Evolutionary conservation across 1,140 invertebrate genomes (phyloP).

Genomic region (Trialeurodes vaporariorum): DNA sequence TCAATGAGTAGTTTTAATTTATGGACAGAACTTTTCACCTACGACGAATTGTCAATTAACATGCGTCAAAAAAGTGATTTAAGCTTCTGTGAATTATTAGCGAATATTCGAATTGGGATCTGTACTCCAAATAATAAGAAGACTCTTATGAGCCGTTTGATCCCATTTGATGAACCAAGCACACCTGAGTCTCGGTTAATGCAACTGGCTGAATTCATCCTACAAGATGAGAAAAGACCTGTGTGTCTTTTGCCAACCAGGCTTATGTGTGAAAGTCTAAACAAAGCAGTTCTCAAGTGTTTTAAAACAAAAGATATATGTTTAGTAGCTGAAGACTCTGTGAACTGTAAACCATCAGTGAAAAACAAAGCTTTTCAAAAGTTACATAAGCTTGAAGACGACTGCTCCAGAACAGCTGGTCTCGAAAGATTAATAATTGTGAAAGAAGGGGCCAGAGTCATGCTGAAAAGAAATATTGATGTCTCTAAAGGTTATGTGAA

Average conservation of each 20-base stretch:
- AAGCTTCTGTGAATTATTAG: constrained; percentile 5
- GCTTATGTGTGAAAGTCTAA: constrained; percentile 6
- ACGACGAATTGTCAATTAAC: constrained; percentile 14
- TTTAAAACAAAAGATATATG: constrained; percentile 7
- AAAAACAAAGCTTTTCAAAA: constrained; percentile 20
- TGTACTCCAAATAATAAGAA: background rate
- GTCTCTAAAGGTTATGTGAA: constrained; percentile 28
- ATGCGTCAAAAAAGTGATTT: constrained; percentile 13
- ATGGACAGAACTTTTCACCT: no score
- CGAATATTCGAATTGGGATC: constrained; percentile 6
- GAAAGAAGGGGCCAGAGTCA: constrained; percentile 27
- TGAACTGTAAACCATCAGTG: constrained; percentile 4
- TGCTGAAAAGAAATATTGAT: constrained; percentile 31
- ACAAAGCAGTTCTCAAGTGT: constrained; percentile 10
- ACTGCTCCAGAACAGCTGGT: constrained; percentile 23
- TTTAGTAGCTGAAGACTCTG: constrained; percentile 8
- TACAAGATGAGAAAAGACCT: no score
- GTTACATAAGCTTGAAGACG: constrained; percentile 19
- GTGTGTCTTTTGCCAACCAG: constrained; percentile 12
- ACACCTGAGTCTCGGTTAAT: constrained; percentile 1
- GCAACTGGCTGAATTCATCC: background rate
- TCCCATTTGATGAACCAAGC: constrained; percentile 1
- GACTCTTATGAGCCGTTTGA: background rate
- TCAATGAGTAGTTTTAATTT: no score
- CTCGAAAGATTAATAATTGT: constrained; percentile 22